phyloP scores from a whole-genome alignment of 2,113 vertebrate genomes.

The Alligator sinensis region DNA sequence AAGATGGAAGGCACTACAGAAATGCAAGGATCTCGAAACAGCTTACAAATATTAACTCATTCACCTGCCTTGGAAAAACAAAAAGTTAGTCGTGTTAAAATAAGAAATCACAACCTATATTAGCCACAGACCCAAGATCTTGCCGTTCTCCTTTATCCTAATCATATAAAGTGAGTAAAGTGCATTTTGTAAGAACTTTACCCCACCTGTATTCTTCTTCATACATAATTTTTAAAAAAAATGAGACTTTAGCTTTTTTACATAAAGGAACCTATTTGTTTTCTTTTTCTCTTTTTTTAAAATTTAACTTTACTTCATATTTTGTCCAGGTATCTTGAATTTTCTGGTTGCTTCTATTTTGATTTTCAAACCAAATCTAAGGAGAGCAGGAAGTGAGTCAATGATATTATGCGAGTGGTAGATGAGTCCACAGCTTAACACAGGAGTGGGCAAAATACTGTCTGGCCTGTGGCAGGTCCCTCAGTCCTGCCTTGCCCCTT shows the following conservation, averaged over 20 bases:
- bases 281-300: no score
- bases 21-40: neutral
- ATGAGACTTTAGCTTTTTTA: neutral
- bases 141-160: neutral
- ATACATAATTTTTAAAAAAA: neutral
- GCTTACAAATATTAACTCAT: neutral
- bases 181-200: neutral
- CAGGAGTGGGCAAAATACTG: neutral
- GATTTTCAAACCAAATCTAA: no score
- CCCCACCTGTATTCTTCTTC: neutral
- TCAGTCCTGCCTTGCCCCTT: neutral
- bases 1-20: rapidly evolving
- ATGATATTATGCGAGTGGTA: no score
- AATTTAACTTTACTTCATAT: no score
- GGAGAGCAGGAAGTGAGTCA: no score
- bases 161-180: neutral
- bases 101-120: neutral
- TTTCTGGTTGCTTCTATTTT: no score
- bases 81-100: neutral
- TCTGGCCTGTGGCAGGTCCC: neutral
- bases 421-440: no score
- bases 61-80: neutral
- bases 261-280: no score
- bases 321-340: no score
- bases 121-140: neutral